Conservation (phyloP, 2,797 vertebrate species). For the Syndactyla subalaris region DNA sequence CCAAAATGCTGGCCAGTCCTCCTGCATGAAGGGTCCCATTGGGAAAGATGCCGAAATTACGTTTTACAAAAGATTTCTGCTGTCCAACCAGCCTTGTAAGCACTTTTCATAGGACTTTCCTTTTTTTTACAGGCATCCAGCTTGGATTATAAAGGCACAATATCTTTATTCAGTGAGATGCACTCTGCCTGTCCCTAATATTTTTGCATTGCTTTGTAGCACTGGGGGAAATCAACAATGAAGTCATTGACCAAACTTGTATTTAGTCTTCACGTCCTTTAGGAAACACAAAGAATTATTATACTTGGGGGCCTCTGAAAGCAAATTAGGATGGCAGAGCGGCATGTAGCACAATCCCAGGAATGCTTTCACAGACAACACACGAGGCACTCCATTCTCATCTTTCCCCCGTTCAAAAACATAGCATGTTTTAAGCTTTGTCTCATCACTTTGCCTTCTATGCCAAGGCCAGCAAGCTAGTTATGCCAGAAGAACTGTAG, state of each 20-base stretch:
- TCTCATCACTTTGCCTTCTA: background rate
- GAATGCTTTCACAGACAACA: constrained; percentile 30
- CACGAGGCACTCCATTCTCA: background rate
- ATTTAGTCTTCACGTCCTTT: constrained; percentile 36
- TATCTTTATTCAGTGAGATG: constrained; percentile 54
- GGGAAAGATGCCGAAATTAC: constrained; percentile 8
- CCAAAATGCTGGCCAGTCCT: constrained; percentile 37
- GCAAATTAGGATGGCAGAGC: constrained; percentile 57
- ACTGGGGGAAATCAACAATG: constrained; percentile 54
- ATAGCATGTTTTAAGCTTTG: background rate
- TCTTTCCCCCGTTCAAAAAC: background rate
- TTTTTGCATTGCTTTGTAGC: constrained; percentile 29
- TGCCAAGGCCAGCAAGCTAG: background rate
- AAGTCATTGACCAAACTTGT: constrained; percentile 49
- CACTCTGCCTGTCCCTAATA: constrained; percentile 46
- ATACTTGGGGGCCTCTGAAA: background rate
- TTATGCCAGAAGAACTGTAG: background rate
- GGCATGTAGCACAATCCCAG: constrained; percentile 14
- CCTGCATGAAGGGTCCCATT: background rate
- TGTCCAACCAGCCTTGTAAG: constrained; percentile 26
- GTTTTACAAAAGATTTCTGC: constrained; percentile 29
- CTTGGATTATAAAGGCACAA: constrained; percentile 15
- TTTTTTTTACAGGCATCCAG: constrained; percentile 2
- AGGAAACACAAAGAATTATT: constrained; percentile 61
- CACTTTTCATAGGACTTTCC: constrained; percentile 22